Evolutionary conservation across 2,113 vertebrate species (phyloP).

Genomic region (Seriola quinqueradiata): DNA sequence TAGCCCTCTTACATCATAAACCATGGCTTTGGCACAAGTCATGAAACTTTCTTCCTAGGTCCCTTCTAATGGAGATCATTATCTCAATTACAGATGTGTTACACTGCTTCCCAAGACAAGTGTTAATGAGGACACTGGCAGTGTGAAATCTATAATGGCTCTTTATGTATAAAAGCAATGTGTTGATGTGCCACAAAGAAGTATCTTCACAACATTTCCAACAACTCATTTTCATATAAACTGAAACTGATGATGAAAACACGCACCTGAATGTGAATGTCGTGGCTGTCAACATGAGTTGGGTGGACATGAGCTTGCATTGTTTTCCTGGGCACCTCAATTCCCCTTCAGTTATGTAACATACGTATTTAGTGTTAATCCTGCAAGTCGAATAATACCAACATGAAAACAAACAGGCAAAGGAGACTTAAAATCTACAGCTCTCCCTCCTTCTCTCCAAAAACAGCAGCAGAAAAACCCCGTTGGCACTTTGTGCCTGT

Average conservation of each 20-base stretch:
- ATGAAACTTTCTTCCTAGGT: not conserved
- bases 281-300: not conserved
- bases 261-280: no score
- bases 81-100: not conserved
- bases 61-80: not conserved
- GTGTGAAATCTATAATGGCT: not conserved
- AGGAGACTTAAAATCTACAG: not conserved
- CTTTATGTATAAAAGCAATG: not conserved
- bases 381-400: constrained; percentile 8
- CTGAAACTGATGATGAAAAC: not conserved
- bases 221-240: not conserved
- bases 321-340: constrained; percentile 13
- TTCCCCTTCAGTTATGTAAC: constrained; percentile 60
- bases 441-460: not conserved
- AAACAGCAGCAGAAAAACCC: not conserved
- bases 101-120: not conserved
- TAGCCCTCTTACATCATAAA: constrained; percentile 44
- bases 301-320: constrained; percentile 11
- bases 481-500: not conserved
- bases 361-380: constrained; percentile 59
- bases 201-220: not conserved
- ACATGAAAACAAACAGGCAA: constrained; percentile 41
- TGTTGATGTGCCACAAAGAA: not conserved
- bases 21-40: constrained; percentile 20
- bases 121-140: not conserved